Evolutionary conservation across 1,140 invertebrate species (phyloP), one percentile per base, ranked within the genome.

Genomic region (Holcopasites calliopsidis): DNA sequence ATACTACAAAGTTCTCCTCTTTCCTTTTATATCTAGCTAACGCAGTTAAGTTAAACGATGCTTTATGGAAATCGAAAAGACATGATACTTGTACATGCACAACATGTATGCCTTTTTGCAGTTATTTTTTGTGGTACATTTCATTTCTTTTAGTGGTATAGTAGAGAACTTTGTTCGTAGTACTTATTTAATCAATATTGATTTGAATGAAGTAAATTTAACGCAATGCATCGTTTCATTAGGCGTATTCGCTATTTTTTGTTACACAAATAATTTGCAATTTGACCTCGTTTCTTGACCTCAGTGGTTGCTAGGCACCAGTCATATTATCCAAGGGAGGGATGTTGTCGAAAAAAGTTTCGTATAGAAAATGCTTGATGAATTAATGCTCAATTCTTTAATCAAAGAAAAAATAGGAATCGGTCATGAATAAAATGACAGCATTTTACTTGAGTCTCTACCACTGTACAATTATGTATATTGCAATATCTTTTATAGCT

Each of bases 241-340:
- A 76, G n/a, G 21, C 49, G 21, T 66, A 55, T 28, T 44, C n/a
- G 7, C 16, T 35, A n/a, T 52, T 72, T 72, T 80, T 80, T 68
- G 47, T 79, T 72, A n/a, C 16, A 13, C 33, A 49, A 49, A 40
- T 68, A 77, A 68, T 71, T 62, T 50, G 26, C 40, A 79, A 77
- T 83, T 75, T 78, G 82, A 84, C 81, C 82, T 83, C 82, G 78
- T 83, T 84, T 84, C 69, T 80, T 84, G 81, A 84, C 82, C 78
- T 83, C 77, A 83, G 60, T 55, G 82, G 81, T 84, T 84, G 82
- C 82, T 78, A 83, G 61, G 81, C 78, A 77, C 70, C 50, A 70
- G 52, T 61, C 31, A 47, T 73, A 70, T 31, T 62, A 52, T 28
- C 66, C 28, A 47, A 54, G 23, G n/a, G 47, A 35, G 62, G 52